These are phyloP conservation scores for Pteria penguin DNA, from an alignment of 2,888 invertebrate genomes.

Conservation along the genomic window DNA sequence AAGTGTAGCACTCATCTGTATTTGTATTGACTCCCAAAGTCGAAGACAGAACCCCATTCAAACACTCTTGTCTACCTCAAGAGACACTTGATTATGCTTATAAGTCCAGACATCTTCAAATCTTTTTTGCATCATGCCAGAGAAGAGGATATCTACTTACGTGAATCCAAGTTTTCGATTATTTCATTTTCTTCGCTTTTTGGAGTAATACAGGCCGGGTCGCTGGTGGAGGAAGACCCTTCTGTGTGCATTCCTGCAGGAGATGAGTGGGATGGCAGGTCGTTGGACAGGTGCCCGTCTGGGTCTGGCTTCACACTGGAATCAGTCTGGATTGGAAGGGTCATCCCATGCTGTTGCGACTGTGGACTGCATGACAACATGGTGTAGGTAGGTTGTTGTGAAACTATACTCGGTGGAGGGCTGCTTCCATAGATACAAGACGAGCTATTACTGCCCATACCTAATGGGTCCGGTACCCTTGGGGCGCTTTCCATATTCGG, in stretches of 20 bases:
- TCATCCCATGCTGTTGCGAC: conserved; percentile 3
- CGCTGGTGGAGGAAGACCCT: conserved; percentile 5
- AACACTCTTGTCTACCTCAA: conserved; percentile 21
- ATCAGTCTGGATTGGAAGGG: conserved; percentile 22
- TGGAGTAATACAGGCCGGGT: conserved; percentile 31
- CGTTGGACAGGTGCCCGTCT: conserved; percentile 7
- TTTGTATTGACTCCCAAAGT: neutral
- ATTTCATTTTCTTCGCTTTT: conserved; percentile 41
- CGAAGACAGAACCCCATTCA: conserved; percentile 22
- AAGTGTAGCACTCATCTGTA: neutral
- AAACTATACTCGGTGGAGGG: conserved; percentile 49
- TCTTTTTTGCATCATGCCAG: neutral
- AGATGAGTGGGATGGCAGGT: conserved; percentile 3
- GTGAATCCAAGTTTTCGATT: conserved; percentile 41
- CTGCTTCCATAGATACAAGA: conserved; percentile 60
- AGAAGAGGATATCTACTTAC: conserved; percentile 29
- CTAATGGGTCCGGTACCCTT: conserved; percentile 49
- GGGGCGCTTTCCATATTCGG: conserved; percentile 30
- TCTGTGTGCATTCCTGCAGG: conserved; percentile 8
- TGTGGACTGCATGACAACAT: conserved; percentile 60
- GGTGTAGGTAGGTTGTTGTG: conserved; percentile 61
- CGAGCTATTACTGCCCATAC: conserved; percentile 36
- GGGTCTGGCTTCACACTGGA: conserved; percentile 9
- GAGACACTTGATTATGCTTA: conserved; percentile 42
- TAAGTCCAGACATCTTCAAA: conserved; percentile 35